phyloP scores from a whole-genome alignment of 1,140 invertebrate genomes.

The Drosophila melanica region DNA sequence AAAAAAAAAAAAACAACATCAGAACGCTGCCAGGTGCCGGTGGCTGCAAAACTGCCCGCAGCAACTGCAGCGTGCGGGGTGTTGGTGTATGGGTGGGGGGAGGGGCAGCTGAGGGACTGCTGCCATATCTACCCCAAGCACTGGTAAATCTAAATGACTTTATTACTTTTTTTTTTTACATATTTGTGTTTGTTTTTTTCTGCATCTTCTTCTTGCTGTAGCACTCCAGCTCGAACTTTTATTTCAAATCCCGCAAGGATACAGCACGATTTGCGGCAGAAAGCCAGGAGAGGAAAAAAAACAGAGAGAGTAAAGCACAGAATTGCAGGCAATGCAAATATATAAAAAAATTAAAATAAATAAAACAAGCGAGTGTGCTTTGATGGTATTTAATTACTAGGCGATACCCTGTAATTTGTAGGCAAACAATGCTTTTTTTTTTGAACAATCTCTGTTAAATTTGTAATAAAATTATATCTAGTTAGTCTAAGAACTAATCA shows the following conservation, averaged over 20 bases:
- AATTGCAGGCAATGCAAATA: conserved; percentile 73
- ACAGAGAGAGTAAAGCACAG: conserved; percentile 15
- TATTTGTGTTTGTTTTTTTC: conserved; percentile 33
- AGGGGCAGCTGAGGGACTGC: conserved; percentile 33
- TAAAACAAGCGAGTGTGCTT: background rate
- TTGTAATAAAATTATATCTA: background rate
- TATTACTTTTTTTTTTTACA: conserved; percentile 70
- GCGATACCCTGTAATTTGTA: conserved; percentile 11
- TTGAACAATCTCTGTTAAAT: background rate
- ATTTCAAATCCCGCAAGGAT: conserved; percentile 78
- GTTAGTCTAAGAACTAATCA: no score
- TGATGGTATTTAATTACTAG: background rate
- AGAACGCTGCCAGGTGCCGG: conserved; percentile 52
- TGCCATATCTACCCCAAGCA: conserved; percentile 79
- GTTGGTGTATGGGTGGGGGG: conserved; percentile 1
- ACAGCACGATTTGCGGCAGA: conserved; percentile 67
- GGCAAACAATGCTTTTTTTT: no score
- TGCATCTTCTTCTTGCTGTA: conserved; percentile 38
- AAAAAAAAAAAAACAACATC: conserved; percentile 50
- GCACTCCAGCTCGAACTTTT: conserved; percentile 73
- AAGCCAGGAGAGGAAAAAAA: conserved; percentile 57
- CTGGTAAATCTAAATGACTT: conserved; percentile 79
- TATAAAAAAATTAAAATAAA: conserved; percentile 11
- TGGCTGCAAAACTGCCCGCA: conserved; percentile 57
- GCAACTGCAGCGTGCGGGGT: background rate